Conservation (phyloP, 2,888 invertebrate species). For the Drosophila meridionalis region DNA sequence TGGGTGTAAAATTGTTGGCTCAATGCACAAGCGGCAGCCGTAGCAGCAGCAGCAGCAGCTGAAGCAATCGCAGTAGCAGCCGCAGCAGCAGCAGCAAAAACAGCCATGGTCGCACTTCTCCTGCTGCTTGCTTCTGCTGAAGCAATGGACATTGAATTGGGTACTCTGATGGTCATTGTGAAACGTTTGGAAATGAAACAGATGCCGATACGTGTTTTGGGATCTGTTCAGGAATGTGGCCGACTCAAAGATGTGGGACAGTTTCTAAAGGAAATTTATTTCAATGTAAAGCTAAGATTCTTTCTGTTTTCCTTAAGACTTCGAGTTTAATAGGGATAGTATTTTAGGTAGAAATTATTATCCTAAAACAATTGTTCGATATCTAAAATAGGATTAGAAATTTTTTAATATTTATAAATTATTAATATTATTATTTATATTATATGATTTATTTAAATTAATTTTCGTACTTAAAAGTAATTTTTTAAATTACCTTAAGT, state of each 20-base stretch:
- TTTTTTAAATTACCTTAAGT: too few relatives aligned
- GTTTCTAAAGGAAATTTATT: slow-evolving; percentile 5
- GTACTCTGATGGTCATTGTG: not conserved
- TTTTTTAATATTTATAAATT: too few relatives aligned
- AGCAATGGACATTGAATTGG: slow-evolving; percentile 27
- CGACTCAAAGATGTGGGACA: slow-evolving; percentile 25
- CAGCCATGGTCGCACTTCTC: slow-evolving; percentile 30
- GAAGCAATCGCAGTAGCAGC: slow-evolving; percentile 8
- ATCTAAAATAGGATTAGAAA: not conserved
- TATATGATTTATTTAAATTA: too few relatives aligned
- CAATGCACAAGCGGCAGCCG: slow-evolving; percentile 53
- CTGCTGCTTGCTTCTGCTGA: slow-evolving; percentile 26
- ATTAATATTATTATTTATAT: too few relatives aligned
- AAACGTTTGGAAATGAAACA: slow-evolving; percentile 42
- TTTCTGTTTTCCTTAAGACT: not conserved
- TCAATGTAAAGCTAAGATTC: not conserved
- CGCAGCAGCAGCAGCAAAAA: slow-evolving; percentile 13
- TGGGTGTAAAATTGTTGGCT: slow-evolving; percentile 62
- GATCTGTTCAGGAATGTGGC: slow-evolving; percentile 26
- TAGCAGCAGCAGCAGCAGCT: slow-evolving; percentile 10
- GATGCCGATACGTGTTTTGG: slow-evolving; percentile 1
- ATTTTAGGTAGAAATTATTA: not conserved
- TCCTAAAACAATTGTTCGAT: not conserved
- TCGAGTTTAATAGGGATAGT: not conserved
- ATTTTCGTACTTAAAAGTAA: too few relatives aligned